phyloP scores from a whole-genome alignment of 2,113 vertebrate species.

The Electrona antarctica region DNA sequence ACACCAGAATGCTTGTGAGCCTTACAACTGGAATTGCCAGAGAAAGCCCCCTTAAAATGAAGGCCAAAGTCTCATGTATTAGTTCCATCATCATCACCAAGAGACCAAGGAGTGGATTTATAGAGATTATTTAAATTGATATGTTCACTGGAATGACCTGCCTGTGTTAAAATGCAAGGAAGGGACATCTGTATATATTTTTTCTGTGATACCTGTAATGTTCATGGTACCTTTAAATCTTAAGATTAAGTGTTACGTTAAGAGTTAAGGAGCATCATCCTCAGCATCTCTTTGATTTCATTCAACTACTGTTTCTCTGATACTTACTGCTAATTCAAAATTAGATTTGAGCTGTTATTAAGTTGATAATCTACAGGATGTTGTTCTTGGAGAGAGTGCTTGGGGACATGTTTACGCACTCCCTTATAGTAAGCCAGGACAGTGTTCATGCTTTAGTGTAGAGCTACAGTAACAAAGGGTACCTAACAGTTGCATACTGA shows the following conservation, averaged over 20 bases:
- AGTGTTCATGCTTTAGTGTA: constrained; percentile 5
- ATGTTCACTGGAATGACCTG: constrained; percentile 3
- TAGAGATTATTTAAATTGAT: too few species aligned
- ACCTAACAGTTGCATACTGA: constrained; percentile 21
- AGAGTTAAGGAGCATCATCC: not conserved
- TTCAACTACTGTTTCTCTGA: not conserved
- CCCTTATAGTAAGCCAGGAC: not conserved
- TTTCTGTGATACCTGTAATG: not conserved
- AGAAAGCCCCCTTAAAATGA: too few species aligned
- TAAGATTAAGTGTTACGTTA: not conserved
- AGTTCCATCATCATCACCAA: not conserved
- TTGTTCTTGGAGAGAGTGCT: not conserved
- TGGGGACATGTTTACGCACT: not conserved
- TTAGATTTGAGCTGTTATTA: not conserved
- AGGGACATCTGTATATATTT: not conserved
- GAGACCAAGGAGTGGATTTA: too few species aligned
- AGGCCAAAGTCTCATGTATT: too few species aligned
- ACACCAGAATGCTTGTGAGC: not conserved
- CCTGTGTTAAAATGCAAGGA: not conserved
- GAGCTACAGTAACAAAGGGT: not conserved
- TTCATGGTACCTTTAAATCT: not conserved
- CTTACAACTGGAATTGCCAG: too few species aligned
- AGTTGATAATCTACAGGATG: not conserved
- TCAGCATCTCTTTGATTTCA: not conserved
- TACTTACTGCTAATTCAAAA: constrained; percentile 11